Evolutionary conservation across 1,140 invertebrate species (phyloP).

Genomic region (Achatina immaculata): DNA sequence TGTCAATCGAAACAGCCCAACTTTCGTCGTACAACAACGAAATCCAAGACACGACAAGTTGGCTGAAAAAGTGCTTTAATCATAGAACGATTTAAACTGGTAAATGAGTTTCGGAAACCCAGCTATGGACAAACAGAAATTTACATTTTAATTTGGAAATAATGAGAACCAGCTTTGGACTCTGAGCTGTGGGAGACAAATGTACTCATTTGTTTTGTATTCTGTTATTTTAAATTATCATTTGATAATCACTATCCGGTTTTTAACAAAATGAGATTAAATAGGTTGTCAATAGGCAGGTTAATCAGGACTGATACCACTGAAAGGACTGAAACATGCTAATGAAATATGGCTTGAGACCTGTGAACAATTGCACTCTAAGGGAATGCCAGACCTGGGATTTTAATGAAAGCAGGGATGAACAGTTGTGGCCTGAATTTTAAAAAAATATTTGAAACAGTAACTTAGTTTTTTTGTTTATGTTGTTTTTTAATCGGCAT

Average conservation of each 20-base stretch:
- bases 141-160: conserved; percentile 21
- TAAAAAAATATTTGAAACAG: no score
- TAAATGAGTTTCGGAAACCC: background rate
- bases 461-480: no score
- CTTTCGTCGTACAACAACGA: background rate
- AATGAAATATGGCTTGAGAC: no score
- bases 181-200: background rate
- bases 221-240: background rate
- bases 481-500: no score
- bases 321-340: background rate
- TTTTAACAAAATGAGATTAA: background rate
- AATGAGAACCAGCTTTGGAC: background rate
- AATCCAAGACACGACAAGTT: background rate
- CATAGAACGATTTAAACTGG: background rate
- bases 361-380: no score
- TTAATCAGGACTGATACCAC: background rate
- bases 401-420: no score
- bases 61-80: background rate
- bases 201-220: background rate
- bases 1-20: background rate
- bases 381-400: no score
- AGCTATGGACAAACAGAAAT: conserved; percentile 8
- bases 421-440: no score
- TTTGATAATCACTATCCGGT: background rate
- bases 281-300: no score